Percentiles rank a stretch among this genome's conserved stretches.
Conservation (phyloP, 1,140 invertebrate species). For the Pogonus chalceus region DNA sequence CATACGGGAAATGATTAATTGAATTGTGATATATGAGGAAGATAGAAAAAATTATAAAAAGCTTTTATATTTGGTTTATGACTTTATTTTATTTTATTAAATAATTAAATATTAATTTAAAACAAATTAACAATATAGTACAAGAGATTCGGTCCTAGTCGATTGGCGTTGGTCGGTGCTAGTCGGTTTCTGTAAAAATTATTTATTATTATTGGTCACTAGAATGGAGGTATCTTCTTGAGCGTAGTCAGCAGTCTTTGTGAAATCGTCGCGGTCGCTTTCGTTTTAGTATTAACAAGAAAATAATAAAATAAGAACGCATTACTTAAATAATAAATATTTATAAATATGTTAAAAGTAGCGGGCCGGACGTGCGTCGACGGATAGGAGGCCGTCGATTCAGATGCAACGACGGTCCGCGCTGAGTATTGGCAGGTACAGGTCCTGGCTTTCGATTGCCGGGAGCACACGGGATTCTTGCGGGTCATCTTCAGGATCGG, state of each 20-base stretch:
- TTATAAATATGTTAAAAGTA: conserved; percentile 11
- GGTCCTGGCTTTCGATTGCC: conserved; percentile 16
- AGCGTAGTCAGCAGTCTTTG: conserved; percentile 15
- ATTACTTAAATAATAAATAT: conserved; percentile 11
- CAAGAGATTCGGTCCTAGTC: background rate
- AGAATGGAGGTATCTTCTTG: conserved; percentile 21
- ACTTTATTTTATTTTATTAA: conserved; percentile 4
- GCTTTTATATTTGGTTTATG: background rate
- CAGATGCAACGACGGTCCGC: conserved; percentile 14
- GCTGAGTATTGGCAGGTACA: conserved; percentile 34
- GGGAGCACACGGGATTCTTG: background rate
- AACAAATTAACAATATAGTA: conserved; percentile 8
- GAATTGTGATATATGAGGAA: no score
- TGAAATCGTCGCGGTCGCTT: conserved; percentile 12
- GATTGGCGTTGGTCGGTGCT: no score
- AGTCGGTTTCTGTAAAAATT: background rate
- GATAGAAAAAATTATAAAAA: no score
- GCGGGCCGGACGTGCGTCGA: conserved; percentile 11
- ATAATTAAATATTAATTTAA: conserved; percentile 2
- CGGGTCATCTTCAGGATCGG: background rate
- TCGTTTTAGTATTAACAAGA: conserved; percentile 13
- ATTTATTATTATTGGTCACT: conserved; percentile 17
- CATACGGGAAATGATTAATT: no score
- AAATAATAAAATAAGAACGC: conserved; percentile 16
- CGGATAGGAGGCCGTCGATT: background rate